Evolutionary conservation across 2,888 invertebrate species (phyloP), one percentile per base, ranked within the genome.

Genomic region (Chironomus riparius): DNA sequence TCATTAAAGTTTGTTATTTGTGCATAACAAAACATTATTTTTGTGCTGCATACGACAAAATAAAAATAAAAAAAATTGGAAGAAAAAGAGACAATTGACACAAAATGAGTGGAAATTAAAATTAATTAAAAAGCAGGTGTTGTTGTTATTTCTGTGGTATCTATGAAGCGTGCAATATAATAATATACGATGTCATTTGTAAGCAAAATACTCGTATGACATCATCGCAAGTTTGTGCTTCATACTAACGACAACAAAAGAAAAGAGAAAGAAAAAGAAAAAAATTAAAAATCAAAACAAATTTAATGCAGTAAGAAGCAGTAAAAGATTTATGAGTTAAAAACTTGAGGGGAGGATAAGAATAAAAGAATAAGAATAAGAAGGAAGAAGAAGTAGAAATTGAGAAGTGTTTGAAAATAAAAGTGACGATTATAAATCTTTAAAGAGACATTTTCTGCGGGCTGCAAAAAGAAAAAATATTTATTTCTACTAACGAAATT

Each of bases 101-200:
- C 12, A 65, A 24, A 65, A 21, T 24, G 65, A 48, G 70, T 70
- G 69, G 15, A 65, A 65, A 65, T 65, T 18, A 70, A 48, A 70
- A 70, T 56, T 71, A 71, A 71, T 71, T 56, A 71, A 50, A 28
- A 38, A 50, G 71, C 71, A 71, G 71, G 71, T 71, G 71, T 71
- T 71, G 22, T 62, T 50, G 6, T 50, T 50, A n/a, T 50, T 50
- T 62, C 13, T 22, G 18, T 21, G 15, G 50, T 71, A 56, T 18
- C 50, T 50, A 48, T 71, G 56, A 56, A 28, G 50, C 71, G 56
- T 71, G 71, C 22, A 71, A 21, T 24, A 65, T 13, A 65, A 65
- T 24, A 56, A 56, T n/a, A 56, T 4, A 18, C 56, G 18, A 56
- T 18, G 56, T 15, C 56, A 56, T 56, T 56, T 18, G n/a, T n/a